Evolutionary conservation across 2,888 invertebrate species (phyloP).

Genomic region (Chloromyia formosa): DNA sequence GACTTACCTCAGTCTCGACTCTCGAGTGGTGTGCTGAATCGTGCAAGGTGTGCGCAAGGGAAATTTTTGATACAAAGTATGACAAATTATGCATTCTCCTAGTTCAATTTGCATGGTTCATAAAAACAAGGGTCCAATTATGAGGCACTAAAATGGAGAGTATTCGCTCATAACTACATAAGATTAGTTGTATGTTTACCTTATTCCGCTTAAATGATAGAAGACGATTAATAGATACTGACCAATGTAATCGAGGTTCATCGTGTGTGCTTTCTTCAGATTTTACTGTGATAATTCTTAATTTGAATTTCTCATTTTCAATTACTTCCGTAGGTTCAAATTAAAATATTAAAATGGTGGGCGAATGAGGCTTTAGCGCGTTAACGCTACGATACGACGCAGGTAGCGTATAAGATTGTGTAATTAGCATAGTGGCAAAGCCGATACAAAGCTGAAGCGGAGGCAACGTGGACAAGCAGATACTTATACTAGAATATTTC

Average conservation of each 20-base stretch:
- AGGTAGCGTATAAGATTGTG: conserved; percentile 8
- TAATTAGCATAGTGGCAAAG: conserved; percentile 9
- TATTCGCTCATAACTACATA: too few species aligned
- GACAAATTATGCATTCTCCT: too few species aligned
- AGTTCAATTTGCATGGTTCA: too few species aligned
- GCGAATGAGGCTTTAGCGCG: conserved; percentile 21
- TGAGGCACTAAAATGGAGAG: too few species aligned
- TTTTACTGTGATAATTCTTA: conserved; percentile 19
- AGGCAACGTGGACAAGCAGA: background rate
- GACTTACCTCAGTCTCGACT: background rate
- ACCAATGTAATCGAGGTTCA: too few species aligned
- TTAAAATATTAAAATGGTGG: conserved; percentile 21
- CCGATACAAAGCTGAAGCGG: background rate
- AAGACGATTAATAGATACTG: too few species aligned
- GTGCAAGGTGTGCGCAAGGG: background rate
- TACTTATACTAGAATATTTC: conserved; percentile 32
- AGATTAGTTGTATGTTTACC: too few species aligned
- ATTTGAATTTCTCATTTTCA: conserved; percentile 41
- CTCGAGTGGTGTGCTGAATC: background rate
- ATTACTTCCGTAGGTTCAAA: conserved; percentile 37
- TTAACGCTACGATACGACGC: background rate
- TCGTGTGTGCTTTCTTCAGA: conserved; percentile 11
- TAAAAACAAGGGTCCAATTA: too few species aligned
- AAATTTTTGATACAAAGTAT: too few species aligned
- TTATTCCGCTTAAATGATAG: too few species aligned